Conservation (phyloP, 2,888 invertebrate species). For the Dusona sp. region DNA sequence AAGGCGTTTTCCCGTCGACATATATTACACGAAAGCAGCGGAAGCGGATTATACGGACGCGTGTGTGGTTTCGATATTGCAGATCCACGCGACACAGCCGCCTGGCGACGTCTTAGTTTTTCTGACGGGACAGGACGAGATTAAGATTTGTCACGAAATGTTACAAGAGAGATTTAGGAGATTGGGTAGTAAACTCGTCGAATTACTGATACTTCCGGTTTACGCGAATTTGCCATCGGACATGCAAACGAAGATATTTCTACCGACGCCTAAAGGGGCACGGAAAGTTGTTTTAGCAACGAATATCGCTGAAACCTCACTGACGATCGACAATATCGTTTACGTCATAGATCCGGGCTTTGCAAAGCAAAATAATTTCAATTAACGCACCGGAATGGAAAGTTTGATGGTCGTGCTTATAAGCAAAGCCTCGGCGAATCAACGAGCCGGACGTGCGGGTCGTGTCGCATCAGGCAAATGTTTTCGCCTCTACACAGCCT, state of each 20-base stretch:
- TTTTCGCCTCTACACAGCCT: conserved; percentile 98
- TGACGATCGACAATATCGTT: conserved; percentile 99
- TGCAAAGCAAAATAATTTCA: conserved; percentile 99
- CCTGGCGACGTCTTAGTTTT: conserved; percentile 98
- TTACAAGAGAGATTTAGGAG: conserved; percentile 95
- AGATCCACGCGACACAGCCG: conserved; percentile 99
- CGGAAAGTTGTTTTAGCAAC: conserved; percentile 98
- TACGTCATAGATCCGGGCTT: conserved; percentile 99
- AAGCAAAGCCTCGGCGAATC: conserved; percentile 99
- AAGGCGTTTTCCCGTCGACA: conserved; percentile 98
- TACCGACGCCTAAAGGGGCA: conserved; percentile 98
- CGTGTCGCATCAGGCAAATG: conserved; percentile 99
- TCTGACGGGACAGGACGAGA: conserved; percentile 95
- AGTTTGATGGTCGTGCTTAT: conserved; percentile 99
- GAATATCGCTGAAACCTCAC: conserved; percentile 99
- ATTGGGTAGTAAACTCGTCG: conserved; percentile 96
- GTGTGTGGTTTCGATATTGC: conserved; percentile 97
- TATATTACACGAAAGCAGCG: conserved; percentile 99
- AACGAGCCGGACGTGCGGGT: conserved; percentile 97
- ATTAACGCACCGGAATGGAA: conserved; percentile 99
- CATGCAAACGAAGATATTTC: conserved; percentile 99
- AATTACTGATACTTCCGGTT: conserved; percentile 96
- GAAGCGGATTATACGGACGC: conserved; percentile 99
- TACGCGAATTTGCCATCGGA: conserved; percentile 99
- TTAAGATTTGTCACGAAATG: conserved; percentile 95